Percentiles rank a stretch among this genome's conserved stretches.
Evolutionary conservation across 2,888 invertebrate species (phyloP).

Genomic region (Cyclophora punctaria): DNA sequence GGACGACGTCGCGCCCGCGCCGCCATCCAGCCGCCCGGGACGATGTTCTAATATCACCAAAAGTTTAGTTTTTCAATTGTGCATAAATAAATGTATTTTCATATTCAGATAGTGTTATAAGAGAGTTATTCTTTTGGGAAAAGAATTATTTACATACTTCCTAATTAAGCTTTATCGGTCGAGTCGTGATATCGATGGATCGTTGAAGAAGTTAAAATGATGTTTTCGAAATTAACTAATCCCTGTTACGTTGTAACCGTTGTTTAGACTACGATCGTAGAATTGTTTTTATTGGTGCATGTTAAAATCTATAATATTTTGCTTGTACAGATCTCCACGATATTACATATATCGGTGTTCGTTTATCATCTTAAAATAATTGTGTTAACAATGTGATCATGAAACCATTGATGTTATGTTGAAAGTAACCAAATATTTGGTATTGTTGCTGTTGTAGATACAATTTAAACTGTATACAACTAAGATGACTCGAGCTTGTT

Average conservation of each 20-base stretch:
- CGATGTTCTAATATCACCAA: conserved; percentile 27
- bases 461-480: conserved; percentile 5
- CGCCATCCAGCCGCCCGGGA: not conserved
- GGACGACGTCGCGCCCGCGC: conserved; percentile 10
- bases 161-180: conserved; percentile 47
- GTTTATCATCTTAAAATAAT: conserved; percentile 11
- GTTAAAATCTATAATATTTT: conserved; percentile 2
- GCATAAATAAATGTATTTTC: conserved; percentile 37
- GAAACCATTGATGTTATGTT: conserved; percentile 65
- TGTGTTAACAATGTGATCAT: conserved; percentile 55
- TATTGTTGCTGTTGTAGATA: conserved; percentile 49
- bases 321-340: conserved; percentile 1
- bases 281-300: conserved; percentile 23
- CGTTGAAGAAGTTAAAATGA: conserved; percentile 15
- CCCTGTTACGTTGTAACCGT: conserved; percentile 7
- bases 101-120: conserved; percentile 33
- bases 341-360: not conserved
- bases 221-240: conserved; percentile 14
- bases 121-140: conserved; percentile 71
- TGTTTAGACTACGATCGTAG: conserved; percentile 1
- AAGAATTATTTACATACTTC: conserved; percentile 64
- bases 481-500: conserved; percentile 28
- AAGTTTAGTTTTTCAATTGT: conserved; percentile 43
- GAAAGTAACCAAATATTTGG: conserved; percentile 52
- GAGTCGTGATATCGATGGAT: conserved; percentile 17